A percentile compares a stretch with the other conserved stretches of the same genome.
These are phyloP conservation scores for Torymus auratus DNA, from an alignment of 2,888 invertebrate genomes.

Conservation along the genomic window DNA sequence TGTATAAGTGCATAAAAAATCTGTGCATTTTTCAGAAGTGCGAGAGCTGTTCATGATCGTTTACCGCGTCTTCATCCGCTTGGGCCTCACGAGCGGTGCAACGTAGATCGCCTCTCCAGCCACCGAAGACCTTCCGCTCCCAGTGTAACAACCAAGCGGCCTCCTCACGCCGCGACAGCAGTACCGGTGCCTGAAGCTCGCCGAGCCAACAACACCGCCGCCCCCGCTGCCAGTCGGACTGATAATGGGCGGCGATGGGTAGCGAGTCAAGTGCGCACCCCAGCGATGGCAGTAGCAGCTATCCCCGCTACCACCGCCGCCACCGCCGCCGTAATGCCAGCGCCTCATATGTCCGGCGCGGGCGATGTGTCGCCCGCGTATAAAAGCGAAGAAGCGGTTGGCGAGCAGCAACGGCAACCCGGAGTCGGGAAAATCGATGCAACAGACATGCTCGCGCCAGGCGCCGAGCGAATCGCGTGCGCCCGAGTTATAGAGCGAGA, in stretches of 20 bases:
- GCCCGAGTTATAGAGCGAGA: neutral
- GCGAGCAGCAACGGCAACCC: too few relatives aligned
- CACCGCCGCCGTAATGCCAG: neutral
- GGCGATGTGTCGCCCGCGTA: neutral
- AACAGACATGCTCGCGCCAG: constrained; percentile 6
- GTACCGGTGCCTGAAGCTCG: too few relatives aligned
- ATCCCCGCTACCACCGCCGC: neutral
- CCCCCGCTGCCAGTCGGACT: neutral
- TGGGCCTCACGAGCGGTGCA: constrained; percentile 58
- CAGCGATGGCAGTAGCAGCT: neutral
- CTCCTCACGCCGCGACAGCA: too few relatives aligned
- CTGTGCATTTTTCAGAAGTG: too few relatives aligned
- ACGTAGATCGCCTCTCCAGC: neutral
- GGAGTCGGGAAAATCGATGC: neutral
- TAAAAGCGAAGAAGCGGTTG: neutral
- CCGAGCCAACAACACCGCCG: neutral
- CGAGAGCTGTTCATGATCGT: too few relatives aligned
- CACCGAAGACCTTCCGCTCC: too few relatives aligned
- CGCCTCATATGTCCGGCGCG: neutral
- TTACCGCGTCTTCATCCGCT: constrained; percentile 69
- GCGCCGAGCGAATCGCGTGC: constrained; percentile 43
- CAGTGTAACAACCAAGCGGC: too few relatives aligned
- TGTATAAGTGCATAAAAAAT: neutral
- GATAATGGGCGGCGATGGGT: neutral
- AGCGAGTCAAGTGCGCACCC: neutral